Evolutionary conservation across 2,888 invertebrate species (phyloP), one percentile per base, ranked within the genome.

Genomic region (Erannis defoliaria): DNA sequence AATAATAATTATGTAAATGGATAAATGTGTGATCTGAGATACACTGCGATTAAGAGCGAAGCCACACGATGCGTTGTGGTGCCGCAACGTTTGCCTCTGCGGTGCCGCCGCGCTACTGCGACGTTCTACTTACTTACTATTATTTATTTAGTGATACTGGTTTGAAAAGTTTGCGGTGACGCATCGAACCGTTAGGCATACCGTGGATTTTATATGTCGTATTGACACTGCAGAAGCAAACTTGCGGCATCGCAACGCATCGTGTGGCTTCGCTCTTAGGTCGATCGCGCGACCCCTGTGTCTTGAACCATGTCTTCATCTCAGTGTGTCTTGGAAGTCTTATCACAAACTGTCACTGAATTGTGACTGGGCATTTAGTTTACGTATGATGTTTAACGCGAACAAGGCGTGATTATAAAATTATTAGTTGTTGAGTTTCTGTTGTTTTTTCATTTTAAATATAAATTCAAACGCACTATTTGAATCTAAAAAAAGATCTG

Each of bases 401-500:
- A 62, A 59, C 50, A 62, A 31, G 68, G 57, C 65, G 57, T 70
- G 57, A 64, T 69, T 59, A 45, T 72, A 68, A 48, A 61, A 64
- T 43, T 43, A 35, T 49, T 62, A 63, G 54, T 71, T 71, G 71
- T 72, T 71, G 35, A 67, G 64, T 67, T 71, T 67, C 67, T 69
- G 68, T 79, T 76, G 62, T 65, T 67, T 65, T 67, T 62, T 62
- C 56, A 64, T 72, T 57, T 16, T 38, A 29, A 67, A 70, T 40
- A 38, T 56, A 62, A 68, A 61, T 71, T 77, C 76, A 76, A 55
- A 72, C 42, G 80, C 80, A 82, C 79, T 76, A 73, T 76, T 84
- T 84, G 78, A 82, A 80, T 79, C 76, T 83, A 70, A 75, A 78
- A 78, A 84, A 82, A 76, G 80, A 84, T 85, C 83, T 84, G 81